These are phyloP conservation scores for Cynoglossus semilaevis DNA, from an alignment of 2,113 vertebrate species.

Conservation along the genomic window DNA sequence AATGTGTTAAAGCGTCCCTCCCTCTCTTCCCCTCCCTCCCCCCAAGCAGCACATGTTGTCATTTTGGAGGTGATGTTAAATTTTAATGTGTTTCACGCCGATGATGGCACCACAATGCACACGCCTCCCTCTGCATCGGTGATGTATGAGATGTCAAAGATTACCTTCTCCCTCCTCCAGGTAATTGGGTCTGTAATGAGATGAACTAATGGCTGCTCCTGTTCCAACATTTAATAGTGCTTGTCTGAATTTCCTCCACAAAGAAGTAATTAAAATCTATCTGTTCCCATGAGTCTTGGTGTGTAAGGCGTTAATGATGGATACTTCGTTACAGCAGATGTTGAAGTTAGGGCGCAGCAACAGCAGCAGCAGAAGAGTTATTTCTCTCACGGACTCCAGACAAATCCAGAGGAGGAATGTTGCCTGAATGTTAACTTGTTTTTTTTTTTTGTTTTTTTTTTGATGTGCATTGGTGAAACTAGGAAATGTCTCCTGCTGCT, in stretches of 20 bases:
- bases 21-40: no score
- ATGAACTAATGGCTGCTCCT: slow-evolving; percentile 62
- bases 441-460: no score
- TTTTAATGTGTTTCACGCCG: slow-evolving; percentile 4
- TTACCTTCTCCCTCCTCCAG: slow-evolving; percentile 45
- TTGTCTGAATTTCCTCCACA: slow-evolving; percentile 31
- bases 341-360: slow-evolving; percentile 11
- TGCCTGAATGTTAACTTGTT: slow-evolving; percentile 14
- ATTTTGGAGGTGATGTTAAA: slow-evolving; percentile 15
- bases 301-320: slow-evolving; percentile 16
- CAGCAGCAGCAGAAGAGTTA: not conserved
- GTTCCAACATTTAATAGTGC: slow-evolving; percentile 45
- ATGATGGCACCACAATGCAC: slow-evolving; percentile 16
- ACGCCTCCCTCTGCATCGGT: slow-evolving; percentile 27
- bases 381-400: slow-evolving; percentile 20
- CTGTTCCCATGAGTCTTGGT: slow-evolving; percentile 47
- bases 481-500: not conserved
- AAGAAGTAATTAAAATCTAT: slow-evolving; percentile 53
- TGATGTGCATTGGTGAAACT: no score
- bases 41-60: slow-evolving; percentile 10
- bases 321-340: slow-evolving; percentile 11
- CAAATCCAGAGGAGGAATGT: slow-evolving; percentile 1
- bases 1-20: not conserved
- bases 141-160: slow-evolving; percentile 51
- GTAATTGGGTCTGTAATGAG: slow-evolving; percentile 68